Evolutionary conservation across 1,140 invertebrate genomes (phyloP).

Genomic region (Aricia agestis): DNA sequence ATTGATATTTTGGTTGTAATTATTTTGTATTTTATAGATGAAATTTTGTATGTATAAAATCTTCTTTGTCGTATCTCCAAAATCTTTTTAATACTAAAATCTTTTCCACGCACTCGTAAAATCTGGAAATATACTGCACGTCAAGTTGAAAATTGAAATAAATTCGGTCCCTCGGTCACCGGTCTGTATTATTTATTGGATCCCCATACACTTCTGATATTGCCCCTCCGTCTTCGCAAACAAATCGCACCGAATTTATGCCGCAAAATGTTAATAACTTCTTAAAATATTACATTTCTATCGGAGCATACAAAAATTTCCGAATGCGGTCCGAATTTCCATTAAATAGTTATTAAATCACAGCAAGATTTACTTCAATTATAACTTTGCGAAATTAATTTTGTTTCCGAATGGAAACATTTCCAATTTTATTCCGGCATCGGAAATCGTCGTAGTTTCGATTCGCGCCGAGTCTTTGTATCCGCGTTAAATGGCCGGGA

Average conservation of each 20-base stretch:
- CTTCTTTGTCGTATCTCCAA: background rate
- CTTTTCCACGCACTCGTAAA: background rate
- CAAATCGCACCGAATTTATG: slow-evolving; percentile 74
- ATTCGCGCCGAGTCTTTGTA: slow-evolving; percentile 67
- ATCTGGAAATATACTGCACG: background rate
- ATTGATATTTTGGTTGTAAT: too few species aligned
- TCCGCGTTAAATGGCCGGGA: slow-evolving; percentile 70
- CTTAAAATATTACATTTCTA: slow-evolving; percentile 16
- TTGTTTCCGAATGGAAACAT: background rate
- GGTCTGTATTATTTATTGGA: slow-evolving; percentile 73
- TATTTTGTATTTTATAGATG: too few species aligned
- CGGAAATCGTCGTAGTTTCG: slow-evolving; percentile 38
- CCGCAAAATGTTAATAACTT: slow-evolving; percentile 65
- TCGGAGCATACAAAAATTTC: background rate
- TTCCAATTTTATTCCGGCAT: slow-evolving; percentile 30
- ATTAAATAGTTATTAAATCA: background rate
- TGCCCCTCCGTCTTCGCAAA: slow-evolving; percentile 58
- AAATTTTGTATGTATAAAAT: too few species aligned
- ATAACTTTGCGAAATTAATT: slow-evolving; percentile 1
- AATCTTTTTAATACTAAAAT: background rate
- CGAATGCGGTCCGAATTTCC: too few species aligned
- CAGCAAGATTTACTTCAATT: background rate
- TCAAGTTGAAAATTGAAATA: slow-evolving; percentile 1
- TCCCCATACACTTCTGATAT: slow-evolving; percentile 65
- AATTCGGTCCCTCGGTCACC: slow-evolving; percentile 24